Evolutionary conservation across 2,797 vertebrate species (phyloP).

Genomic region (Hypotaenidia okinawae): DNA sequence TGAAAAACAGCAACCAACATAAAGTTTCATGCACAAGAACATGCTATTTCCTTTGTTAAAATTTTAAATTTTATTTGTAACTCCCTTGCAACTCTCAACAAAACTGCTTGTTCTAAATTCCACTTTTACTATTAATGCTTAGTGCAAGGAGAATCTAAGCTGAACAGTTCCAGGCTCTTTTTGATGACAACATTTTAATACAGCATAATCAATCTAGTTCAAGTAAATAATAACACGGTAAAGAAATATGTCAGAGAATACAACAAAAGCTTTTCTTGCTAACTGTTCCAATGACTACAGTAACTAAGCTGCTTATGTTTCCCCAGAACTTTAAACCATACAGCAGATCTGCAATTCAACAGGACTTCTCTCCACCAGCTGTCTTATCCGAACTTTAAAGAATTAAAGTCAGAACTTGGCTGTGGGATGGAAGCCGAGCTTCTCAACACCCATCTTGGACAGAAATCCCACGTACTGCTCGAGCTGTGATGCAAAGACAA

Average conservation of each 20-base stretch:
- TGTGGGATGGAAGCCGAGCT: neutral
- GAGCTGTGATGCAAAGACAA: neutral
- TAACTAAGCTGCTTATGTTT: conserved; percentile 49
- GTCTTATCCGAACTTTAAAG: conserved; percentile 1
- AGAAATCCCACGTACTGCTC: neutral
- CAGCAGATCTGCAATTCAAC: conserved; percentile 9
- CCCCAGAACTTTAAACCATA: conserved; percentile 8
- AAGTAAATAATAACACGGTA: conserved; percentile 1
- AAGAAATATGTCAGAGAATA: conserved; percentile 53
- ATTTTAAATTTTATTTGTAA: neutral
- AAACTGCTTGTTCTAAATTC: neutral
- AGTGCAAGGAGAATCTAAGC: neutral
- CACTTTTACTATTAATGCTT: neutral
- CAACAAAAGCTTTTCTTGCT: conserved; percentile 5
- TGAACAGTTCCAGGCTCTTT: neutral
- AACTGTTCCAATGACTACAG: neutral
- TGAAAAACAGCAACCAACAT: neutral
- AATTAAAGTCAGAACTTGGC: neutral
- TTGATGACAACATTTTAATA: conserved; percentile 30
- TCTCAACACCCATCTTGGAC: neutral
- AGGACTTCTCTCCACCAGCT: neutral
- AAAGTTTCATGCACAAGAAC: neutral
- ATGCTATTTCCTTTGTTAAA: neutral
- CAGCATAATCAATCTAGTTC: neutral
- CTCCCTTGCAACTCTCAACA: neutral